These are phyloP conservation scores for Leptinotarsa defecta DNA, from an alignment of 1,140 invertebrate genomes.

Conservation along the genomic window DNA sequence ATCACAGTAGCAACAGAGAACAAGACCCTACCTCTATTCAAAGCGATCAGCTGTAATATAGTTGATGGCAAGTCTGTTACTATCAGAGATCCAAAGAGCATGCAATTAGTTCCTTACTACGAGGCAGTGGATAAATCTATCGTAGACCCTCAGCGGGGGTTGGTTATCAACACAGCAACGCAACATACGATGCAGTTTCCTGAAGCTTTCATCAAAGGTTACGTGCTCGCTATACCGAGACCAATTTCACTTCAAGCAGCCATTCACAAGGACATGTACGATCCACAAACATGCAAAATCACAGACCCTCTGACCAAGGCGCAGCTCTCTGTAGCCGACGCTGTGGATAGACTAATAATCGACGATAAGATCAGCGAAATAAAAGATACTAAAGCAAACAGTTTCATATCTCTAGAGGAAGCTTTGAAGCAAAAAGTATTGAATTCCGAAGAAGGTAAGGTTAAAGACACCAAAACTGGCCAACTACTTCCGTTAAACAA, in stretches of 20 bases:
- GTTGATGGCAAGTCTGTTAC: slow-evolving; percentile 76
- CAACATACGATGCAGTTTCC: slow-evolving; percentile 70
- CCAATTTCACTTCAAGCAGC: slow-evolving; percentile 78
- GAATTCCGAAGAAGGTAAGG: slow-evolving; percentile 67
- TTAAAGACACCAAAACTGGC: slow-evolving; percentile 71
- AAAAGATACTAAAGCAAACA: slow-evolving; percentile 73
- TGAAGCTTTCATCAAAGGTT: slow-evolving; percentile 71
- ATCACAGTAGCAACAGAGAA: slow-evolving; percentile 68
- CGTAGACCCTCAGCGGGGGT: slow-evolving; percentile 74
- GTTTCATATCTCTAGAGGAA: slow-evolving; percentile 70
- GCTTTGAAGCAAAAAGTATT: slow-evolving; percentile 72
- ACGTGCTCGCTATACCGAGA: slow-evolving; percentile 68
- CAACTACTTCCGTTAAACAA: slow-evolving; percentile 69
- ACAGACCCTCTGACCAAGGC: slow-evolving; percentile 73
- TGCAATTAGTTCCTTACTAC: slow-evolving; percentile 72
- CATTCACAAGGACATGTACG: slow-evolving; percentile 73
- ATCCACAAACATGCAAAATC: slow-evolving; percentile 71
- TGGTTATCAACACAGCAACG: slow-evolving; percentile 72
- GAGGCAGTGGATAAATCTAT: slow-evolving; percentile 79
- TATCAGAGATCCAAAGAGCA: slow-evolving; percentile 70
- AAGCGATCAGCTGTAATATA: slow-evolving; percentile 73
- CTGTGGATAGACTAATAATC: slow-evolving; percentile 77
- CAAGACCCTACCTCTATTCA: slow-evolving; percentile 65
- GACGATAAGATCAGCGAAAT: slow-evolving; percentile 83
- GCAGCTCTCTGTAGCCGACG: slow-evolving; percentile 72